Percentiles rank a stretch among this genome's conserved stretches.
Evolutionary conservation across 2,797 vertebrate species (phyloP).

Genomic region (Melanotaenia boesemani): DNA sequence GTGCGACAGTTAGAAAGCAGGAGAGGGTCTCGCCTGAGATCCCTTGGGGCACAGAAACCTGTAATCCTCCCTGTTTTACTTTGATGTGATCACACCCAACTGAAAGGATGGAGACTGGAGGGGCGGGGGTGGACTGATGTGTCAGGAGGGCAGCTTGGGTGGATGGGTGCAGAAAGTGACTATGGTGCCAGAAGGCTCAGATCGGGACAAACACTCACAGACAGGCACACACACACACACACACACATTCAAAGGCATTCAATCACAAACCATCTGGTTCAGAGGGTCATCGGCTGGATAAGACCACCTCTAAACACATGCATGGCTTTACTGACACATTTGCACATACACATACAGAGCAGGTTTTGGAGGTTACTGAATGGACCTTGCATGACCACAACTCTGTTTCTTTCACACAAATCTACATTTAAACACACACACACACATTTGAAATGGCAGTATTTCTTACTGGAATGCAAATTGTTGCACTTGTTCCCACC

Average conservation of each 20-base stretch:
- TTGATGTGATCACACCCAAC: slow-evolving; percentile 72
- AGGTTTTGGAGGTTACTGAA: slow-evolving; percentile 56
- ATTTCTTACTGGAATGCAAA: slow-evolving; percentile 52
- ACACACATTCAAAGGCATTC: slow-evolving; percentile 48
- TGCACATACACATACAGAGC: slow-evolving; percentile 42
- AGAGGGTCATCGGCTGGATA: slow-evolving; percentile 55
- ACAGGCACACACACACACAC: slow-evolving; percentile 42
- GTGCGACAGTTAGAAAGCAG: slow-evolving; percentile 42
- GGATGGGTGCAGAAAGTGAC: slow-evolving; percentile 21
- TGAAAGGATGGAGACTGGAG: slow-evolving; percentile 48
- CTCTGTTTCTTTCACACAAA: slow-evolving; percentile 40
- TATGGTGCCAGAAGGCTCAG: slow-evolving; percentile 59
- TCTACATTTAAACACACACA: slow-evolving; percentile 27
- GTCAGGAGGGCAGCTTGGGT: slow-evolving; percentile 33
- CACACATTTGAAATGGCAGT: slow-evolving; percentile 9
- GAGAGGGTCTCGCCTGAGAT: slow-evolving; percentile 47
- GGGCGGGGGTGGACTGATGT: slow-evolving; percentile 18
- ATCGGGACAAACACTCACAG: slow-evolving; percentile 47
- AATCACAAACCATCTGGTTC: slow-evolving; percentile 65
- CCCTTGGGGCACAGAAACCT: slow-evolving; percentile 63
- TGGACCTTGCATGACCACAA: slow-evolving; percentile 56
- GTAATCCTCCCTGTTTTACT: slow-evolving; percentile 71
- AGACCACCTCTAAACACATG: slow-evolving; percentile 64
- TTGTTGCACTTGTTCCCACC: slow-evolving; percentile 59
- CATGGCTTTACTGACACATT: slow-evolving; percentile 44